Conservation (phyloP, 2,888 invertebrate genomes). For the Oligia latruncula region DNA sequence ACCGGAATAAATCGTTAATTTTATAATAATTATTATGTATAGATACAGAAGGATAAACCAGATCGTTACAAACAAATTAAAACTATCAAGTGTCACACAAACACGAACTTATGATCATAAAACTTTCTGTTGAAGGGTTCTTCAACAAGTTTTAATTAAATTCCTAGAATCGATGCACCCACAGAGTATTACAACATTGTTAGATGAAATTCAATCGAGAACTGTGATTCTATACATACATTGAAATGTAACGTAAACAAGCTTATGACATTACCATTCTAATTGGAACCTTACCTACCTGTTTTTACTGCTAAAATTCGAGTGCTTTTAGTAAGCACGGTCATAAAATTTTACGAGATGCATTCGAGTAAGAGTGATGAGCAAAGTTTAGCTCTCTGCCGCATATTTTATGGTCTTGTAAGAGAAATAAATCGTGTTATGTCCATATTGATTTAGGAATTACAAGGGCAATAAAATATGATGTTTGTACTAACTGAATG, state of each 20-base stretch:
- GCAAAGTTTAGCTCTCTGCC: slow-evolving; percentile 47
- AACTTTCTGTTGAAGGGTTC: slow-evolving; percentile 27
- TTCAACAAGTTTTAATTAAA: slow-evolving; percentile 51
- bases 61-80: slow-evolving; percentile 4
- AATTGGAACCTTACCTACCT: slow-evolving; percentile 4
- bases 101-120: slow-evolving; percentile 15
- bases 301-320: slow-evolving; percentile 37
- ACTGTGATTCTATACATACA: slow-evolving; percentile 2
- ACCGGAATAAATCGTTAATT: too few relatives aligned
- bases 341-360: slow-evolving; percentile 61
- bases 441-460: slow-evolving; percentile 24
- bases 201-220: slow-evolving; percentile 37
- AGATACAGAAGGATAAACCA: neutral
- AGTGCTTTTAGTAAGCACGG: slow-evolving; percentile 12
- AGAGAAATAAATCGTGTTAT: slow-evolving; percentile 53
- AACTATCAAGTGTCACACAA: slow-evolving; percentile 35
- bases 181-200: neutral
- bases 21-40: too few relatives aligned
- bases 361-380: slow-evolving; percentile 56
- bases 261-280: slow-evolving; percentile 2
- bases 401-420: slow-evolving; percentile 46
- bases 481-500: neutral
- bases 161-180: slow-evolving; percentile 34
- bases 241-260: slow-evolving; percentile 24
- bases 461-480: neutral